phyloP scores from a whole-genome alignment of 2,797 vertebrate species.

The Chelonia mydas region DNA sequence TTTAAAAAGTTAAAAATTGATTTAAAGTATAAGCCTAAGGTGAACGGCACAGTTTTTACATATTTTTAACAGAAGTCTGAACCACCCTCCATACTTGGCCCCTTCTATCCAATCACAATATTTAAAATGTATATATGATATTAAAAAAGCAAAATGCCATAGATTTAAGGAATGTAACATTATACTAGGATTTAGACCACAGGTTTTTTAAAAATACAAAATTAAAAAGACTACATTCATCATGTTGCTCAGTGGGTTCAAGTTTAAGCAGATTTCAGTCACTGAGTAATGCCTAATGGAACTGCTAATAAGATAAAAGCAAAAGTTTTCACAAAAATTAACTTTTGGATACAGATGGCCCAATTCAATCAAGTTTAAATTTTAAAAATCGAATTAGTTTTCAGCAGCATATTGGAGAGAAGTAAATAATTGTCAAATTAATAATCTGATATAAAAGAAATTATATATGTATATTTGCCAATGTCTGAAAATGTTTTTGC shows the following conservation, averaged over 20 bases:
- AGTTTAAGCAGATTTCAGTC: background rate
- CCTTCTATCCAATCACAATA: background rate
- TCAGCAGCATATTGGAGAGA: conserved; percentile 18
- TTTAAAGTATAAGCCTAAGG: background rate
- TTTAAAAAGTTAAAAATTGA: conserved; percentile 31
- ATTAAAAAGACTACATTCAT: rapidly evolving
- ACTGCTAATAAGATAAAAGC: background rate
- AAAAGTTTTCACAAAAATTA: conserved; percentile 11
- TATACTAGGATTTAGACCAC: background rate
- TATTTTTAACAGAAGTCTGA: background rate
- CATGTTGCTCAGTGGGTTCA: background rate
- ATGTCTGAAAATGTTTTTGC: background rate
- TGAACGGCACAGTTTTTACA: background rate
- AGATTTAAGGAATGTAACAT: background rate
- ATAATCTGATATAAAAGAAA: background rate
- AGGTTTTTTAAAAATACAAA: background rate
- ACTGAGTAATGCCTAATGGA: background rate
- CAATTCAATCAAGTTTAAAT: background rate
- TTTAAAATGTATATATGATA: background rate
- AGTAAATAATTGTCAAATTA: conserved; percentile 18
- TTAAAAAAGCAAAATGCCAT: background rate
- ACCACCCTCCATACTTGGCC: background rate
- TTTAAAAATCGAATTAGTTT: background rate
- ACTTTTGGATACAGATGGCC: background rate
- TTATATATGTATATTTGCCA: background rate